Evolutionary conservation across 1,140 invertebrate species (phyloP).

Genomic region (Macrostomum lignano): DNA sequence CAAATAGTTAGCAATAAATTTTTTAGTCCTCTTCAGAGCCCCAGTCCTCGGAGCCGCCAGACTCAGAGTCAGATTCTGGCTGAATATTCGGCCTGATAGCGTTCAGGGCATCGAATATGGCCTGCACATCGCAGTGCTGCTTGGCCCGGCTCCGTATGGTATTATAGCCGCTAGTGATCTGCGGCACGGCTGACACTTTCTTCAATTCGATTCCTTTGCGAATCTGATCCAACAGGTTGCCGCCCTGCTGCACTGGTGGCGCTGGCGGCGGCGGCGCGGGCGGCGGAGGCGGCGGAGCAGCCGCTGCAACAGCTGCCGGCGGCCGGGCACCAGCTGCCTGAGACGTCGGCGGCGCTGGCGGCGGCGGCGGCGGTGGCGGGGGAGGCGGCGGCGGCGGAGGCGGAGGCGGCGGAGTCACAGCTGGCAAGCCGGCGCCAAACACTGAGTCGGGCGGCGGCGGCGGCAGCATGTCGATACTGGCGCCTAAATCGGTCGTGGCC

Average conservation of each 20-base stretch:
- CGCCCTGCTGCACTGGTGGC: background rate
- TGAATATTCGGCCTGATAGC: no score
- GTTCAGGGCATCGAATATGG: no score
- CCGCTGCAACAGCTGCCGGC: background rate
- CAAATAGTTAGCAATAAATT: no score
- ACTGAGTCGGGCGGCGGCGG: background rate
- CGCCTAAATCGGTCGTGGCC: background rate
- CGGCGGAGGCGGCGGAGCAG: background rate
- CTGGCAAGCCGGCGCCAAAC: background rate
- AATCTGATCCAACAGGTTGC: background rate
- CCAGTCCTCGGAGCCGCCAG: no score
- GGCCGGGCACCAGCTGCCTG: slow-evolving; percentile 1
- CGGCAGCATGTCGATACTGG: background rate
- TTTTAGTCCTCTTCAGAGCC: no score
- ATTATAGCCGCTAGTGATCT: no score
- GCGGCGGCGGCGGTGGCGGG: background rate
- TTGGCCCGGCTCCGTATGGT: no score
- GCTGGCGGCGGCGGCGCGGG: background rate
- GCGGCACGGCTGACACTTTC: no score
- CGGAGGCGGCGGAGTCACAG: background rate
- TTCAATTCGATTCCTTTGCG: slow-evolving; percentile 2
- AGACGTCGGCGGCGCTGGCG: background rate
- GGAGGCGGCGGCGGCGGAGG: background rate
- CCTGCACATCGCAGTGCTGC: no score
- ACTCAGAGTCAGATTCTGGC: no score